phyloP scores from a whole-genome alignment of 2,888 invertebrate species.

The Heliconius ethilla region DNA sequence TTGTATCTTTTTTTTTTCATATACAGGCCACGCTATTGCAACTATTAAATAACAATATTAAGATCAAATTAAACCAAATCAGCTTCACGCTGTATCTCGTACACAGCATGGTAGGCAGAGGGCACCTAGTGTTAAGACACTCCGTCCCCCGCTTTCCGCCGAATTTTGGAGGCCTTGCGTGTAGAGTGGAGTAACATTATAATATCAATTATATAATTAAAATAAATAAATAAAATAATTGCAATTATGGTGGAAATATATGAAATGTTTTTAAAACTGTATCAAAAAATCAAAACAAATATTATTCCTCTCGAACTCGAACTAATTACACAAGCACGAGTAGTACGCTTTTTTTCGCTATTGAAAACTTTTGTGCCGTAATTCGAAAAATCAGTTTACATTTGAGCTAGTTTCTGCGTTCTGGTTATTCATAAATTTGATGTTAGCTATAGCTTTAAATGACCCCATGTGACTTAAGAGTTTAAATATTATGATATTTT shows the following conservation, averaged over 20 bases:
- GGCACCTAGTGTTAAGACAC: too few relatives aligned
- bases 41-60: neutral
- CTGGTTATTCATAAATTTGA: neutral
- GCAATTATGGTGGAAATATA: neutral
- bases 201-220: neutral
- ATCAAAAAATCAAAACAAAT: neutral
- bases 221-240: neutral
- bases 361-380: slow-evolving; percentile 1
- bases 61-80: too few relatives aligned
- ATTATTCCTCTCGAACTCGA: neutral
- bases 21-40: neutral
- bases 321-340: neutral
- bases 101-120: too few relatives aligned
- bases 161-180: too few relatives aligned
- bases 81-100: too few relatives aligned
- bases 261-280: neutral
- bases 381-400: neutral
- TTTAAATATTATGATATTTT: too few relatives aligned
- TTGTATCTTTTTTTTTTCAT: neutral
- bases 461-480: neutral
- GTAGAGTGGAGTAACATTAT: neutral
- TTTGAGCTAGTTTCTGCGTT: neutral
- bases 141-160: too few relatives aligned
- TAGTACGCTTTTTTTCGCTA: neutral
- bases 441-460: neutral